A percentile compares a stretch with the other conserved stretches of the same genome.
Evolutionary conservation across 2,113 vertebrate species (phyloP).

Genomic region (Amia ocellicauda): DNA sequence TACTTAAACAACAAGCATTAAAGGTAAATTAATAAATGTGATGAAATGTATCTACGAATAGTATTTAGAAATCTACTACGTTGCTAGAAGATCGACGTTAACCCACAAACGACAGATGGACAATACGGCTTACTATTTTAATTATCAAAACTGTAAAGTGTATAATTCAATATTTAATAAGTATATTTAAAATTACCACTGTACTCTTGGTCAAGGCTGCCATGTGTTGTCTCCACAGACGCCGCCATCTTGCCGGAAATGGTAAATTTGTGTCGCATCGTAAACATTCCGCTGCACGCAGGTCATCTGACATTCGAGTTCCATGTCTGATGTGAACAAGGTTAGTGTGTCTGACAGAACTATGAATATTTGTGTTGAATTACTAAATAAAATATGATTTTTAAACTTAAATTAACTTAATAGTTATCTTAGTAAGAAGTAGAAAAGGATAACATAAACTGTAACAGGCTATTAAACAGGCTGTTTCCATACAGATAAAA

Average conservation of each 20-base stretch:
- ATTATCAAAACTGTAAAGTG: neutral
- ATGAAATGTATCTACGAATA: neutral
- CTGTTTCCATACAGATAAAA: too few species aligned
- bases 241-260: conserved; percentile 33
- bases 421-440: too few species aligned
- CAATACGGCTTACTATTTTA: too few species aligned
- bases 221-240: conserved; percentile 33
- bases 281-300: too few species aligned
- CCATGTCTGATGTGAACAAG: too few species aligned
- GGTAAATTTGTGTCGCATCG: neutral
- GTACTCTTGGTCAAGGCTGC: conserved; percentile 24
- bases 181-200: conserved; percentile 32
- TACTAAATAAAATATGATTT: too few species aligned
- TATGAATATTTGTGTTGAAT: too few species aligned
- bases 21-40: neutral
- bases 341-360: too few species aligned
- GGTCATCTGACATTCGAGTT: too few species aligned
- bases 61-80: neutral
- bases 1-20: neutral
- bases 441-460: too few species aligned
- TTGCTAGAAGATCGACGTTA: neutral
- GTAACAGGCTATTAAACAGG: too few species aligned
- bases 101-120: neutral
- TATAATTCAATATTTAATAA: neutral
- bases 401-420: too few species aligned